Base-by-base conservation (phyloP, 1,140 invertebrate genomes). In the Choristoneura fumiferana region DNA sequence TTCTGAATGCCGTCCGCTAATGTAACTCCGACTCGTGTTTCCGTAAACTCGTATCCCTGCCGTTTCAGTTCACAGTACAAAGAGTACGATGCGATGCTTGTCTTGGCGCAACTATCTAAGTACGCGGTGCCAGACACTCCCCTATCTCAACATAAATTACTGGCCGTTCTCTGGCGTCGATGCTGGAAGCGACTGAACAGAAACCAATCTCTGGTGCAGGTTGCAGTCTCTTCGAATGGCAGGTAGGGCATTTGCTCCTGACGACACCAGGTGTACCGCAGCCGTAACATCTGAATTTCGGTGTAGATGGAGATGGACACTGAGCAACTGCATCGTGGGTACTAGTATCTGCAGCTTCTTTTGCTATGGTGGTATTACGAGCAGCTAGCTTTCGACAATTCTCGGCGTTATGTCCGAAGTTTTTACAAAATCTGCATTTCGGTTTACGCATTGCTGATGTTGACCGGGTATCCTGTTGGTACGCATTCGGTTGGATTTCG, bases 231-330 rank as follows among this genome's bases (percentile, higher is more conserved):
- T 35, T 54, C 6, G 33, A 9, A 45, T 60, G 62, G 29, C 60
- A 62, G 8, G 38, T 61, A 8, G 18, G 13, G 22, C 45, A n/a
- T n/a, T n/a, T n/a, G n/a, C n/a, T n/a, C n/a, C n/a, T n/a, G n/a
- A n/a, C n/a, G n/a, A n/a, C n/a, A 13, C 57, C 61, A 9, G 61
- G 57, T 4, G 39, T 36, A 14, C 49, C 58, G 13, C 58, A 63
- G 8, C 43, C 58, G 15, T 54, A 60, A 33, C 61, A 63, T n/a
- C 8, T 62, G 9, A 52, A 58, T 14, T 60, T 39, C 9, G 53
- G 29, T 13, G 10, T 9, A 0, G 17, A n/a, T 53, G 49, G 10
- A 29, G 49, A 53, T n/a, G 49, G 49, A 22, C 17, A 15, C 13
- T 53, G 49, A 22, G 49, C 29, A 8, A 37, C 10, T 15, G 36